phyloP scores from a whole-genome alignment of 2,113 vertebrate genomes.

The Parotia lawesii region DNA sequence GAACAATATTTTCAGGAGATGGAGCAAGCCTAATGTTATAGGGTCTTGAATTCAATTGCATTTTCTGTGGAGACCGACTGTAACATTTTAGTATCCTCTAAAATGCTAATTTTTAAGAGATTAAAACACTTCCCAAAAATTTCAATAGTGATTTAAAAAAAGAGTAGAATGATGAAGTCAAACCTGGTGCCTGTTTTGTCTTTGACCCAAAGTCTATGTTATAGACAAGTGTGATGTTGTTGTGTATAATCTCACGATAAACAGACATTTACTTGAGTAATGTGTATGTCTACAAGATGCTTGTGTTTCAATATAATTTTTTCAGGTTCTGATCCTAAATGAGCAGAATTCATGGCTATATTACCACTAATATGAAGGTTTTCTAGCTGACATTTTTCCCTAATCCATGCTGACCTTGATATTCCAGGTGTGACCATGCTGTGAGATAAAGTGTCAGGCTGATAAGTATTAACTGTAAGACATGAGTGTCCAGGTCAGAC shows the following conservation, averaged over 20 bases:
- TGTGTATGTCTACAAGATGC: background rate
- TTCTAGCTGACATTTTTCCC: background rate
- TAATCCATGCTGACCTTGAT: background rate
- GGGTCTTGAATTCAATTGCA: background rate
- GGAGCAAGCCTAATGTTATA: background rate
- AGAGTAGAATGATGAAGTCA: background rate
- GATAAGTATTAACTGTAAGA: background rate
- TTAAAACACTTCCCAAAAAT: background rate
- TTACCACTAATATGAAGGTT: background rate
- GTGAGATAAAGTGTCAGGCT: background rate
- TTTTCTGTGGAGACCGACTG: background rate
- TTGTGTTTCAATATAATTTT: background rate
- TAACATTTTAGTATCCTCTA: background rate
- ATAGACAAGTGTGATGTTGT: background rate
- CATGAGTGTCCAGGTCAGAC: background rate
- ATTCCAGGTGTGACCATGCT: background rate
- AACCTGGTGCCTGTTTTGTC: background rate
- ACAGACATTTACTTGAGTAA: background rate
- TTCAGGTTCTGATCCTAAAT: background rate
- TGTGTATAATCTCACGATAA: background rate
- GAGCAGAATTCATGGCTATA: background rate
- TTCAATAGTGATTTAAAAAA: background rate
- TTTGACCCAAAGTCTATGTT: background rate
- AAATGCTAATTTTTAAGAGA: background rate
- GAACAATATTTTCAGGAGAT: background rate